phyloP scores from a whole-genome alignment of 2,113 vertebrate genomes.

The Donacobius atricapilla region DNA sequence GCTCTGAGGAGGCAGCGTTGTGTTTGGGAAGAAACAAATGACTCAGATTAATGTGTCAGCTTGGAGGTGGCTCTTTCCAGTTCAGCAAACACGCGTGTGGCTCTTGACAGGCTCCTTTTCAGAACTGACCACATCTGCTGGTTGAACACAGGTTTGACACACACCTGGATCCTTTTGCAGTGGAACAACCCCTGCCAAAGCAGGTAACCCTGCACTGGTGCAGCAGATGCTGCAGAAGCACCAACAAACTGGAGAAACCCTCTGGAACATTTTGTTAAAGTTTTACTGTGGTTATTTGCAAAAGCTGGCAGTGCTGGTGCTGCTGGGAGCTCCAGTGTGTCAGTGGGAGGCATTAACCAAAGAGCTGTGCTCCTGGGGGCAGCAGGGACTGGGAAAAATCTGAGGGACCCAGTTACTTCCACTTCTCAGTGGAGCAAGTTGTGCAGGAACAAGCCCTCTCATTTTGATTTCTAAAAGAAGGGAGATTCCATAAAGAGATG shows the following conservation, averaged over 20 bases:
- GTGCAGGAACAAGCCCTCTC: neutral
- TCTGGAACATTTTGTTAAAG: neutral
- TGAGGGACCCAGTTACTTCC: neutral
- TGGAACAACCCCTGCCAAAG: neutral
- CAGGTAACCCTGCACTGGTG: neutral
- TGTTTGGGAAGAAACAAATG: neutral
- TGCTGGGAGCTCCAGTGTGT: neutral
- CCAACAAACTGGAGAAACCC: neutral
- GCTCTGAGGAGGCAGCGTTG: rapidly evolving
- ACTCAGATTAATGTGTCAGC: neutral
- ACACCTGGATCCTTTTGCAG: neutral
- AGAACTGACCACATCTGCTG: neutral
- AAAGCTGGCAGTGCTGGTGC: neutral
- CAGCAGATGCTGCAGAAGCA: neutral
- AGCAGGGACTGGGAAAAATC: neutral
- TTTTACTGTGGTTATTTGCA: neutral
- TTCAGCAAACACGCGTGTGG: neutral
- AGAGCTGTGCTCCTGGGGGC: neutral
- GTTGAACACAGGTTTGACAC: neutral
- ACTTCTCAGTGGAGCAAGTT: neutral
- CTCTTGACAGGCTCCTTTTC: neutral
- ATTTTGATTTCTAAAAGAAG: neutral
- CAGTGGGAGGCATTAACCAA: neutral
- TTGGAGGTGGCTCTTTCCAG: neutral
- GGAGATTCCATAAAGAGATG: neutral